Evolutionary conservation across 2,888 invertebrate genomes (phyloP).

Genomic region (Agrotis ipsilon): DNA sequence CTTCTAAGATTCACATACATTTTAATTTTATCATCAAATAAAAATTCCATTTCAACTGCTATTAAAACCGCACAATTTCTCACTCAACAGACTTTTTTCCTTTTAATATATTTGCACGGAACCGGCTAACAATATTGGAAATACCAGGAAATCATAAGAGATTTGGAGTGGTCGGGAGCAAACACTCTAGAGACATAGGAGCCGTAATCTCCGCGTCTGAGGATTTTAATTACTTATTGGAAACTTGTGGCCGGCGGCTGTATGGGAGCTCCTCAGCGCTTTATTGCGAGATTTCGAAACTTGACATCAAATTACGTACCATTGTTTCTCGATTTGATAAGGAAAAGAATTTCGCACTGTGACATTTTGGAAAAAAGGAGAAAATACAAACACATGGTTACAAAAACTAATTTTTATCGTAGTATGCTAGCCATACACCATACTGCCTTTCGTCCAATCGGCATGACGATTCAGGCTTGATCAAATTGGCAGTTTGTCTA

Average conservation of each 20-base stretch:
- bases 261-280: slow-evolving; percentile 83
- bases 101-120: slow-evolving; percentile 47
- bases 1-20: neutral
- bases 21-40: neutral
- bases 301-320: slow-evolving; percentile 71
- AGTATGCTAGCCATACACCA: no score
- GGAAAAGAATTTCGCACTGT: neutral
- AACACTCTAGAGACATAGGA: slow-evolving; percentile 85
- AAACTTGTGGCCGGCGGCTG: slow-evolving; percentile 90
- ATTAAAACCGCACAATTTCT: slow-evolving; percentile 16
- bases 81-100: slow-evolving; percentile 15
- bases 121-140: slow-evolving; percentile 62
- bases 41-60: neutral
- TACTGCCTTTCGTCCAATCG: no score
- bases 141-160: slow-evolving; percentile 82
- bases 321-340: slow-evolving; percentile 59
- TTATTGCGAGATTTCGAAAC: slow-evolving; percentile 85
- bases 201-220: slow-evolving; percentile 86
- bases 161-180: slow-evolving; percentile 81
- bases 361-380: no score
- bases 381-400: no score
- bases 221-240: slow-evolving; percentile 91
- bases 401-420: no score
- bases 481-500: no score
- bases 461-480: no score